phyloP scores from a whole-genome alignment of 2,797 vertebrate genomes.

The Meda fulgida region DNA sequence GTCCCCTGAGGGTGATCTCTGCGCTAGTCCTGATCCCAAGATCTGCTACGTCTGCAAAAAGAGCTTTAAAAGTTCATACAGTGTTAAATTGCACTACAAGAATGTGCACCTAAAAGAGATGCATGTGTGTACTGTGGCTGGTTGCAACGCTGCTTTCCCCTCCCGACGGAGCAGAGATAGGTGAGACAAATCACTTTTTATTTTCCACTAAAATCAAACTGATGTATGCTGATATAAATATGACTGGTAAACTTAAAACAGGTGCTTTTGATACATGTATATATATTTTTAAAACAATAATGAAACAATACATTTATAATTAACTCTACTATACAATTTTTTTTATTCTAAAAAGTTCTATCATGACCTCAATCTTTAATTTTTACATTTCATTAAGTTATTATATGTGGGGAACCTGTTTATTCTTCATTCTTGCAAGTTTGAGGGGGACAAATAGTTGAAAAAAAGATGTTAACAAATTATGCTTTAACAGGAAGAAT shows the following conservation, averaged over 20 bases:
- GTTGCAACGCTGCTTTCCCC: slow-evolving; percentile 98
- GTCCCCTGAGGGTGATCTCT: slow-evolving; percentile 93
- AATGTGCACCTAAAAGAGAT: slow-evolving; percentile 99
- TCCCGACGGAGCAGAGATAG: slow-evolving; percentile 99
- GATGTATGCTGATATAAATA: neutral
- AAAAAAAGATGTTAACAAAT: slow-evolving; percentile 60
- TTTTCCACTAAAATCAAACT: slow-evolving; percentile 26
- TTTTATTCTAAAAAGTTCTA: neutral
- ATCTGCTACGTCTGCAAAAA: slow-evolving; percentile 99
- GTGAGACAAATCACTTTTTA: slow-evolving; percentile 79
- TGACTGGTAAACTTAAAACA: neutral
- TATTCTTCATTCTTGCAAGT: slow-evolving; percentile 49
- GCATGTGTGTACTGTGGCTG: slow-evolving; percentile 98
- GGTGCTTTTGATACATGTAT: neutral
- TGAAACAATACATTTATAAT: neutral
- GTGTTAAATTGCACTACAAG: slow-evolving; percentile 99
- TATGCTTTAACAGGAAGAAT: slow-evolving; percentile 69
- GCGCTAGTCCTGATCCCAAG: slow-evolving; percentile 96
- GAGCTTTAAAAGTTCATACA: slow-evolving; percentile 99
- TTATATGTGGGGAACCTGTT: slow-evolving; percentile 43
- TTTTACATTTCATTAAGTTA: neutral
- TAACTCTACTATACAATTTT: neutral
- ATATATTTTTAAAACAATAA: slow-evolving; percentile 4
- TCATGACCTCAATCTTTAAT: slow-evolving; percentile 13
- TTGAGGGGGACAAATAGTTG: slow-evolving; percentile 21